Conservation (phyloP, 2,113 vertebrate species). For the Rhineura floridana region DNA sequence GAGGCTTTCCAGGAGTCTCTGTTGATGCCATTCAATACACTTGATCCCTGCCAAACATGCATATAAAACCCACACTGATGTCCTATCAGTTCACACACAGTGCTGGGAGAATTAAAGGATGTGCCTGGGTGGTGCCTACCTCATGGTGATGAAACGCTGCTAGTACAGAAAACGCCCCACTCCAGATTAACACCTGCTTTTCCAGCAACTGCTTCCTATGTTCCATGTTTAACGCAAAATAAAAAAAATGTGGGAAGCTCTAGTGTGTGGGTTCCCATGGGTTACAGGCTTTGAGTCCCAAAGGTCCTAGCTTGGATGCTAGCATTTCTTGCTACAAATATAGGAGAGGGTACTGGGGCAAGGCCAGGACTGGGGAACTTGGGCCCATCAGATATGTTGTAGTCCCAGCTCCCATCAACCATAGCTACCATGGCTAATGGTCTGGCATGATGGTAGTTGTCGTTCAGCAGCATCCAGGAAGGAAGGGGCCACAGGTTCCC, state of each 20-base stretch:
- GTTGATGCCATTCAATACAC: background rate
- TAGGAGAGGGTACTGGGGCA: background rate
- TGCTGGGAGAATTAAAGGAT: background rate
- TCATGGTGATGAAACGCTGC: background rate
- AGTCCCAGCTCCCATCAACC: no score
- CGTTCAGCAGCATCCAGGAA: no score
- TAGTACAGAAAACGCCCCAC: background rate
- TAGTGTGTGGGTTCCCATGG: no score
- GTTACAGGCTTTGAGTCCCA: background rate
- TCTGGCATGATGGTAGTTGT: no score
- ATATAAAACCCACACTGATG: background rate
- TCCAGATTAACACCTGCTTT: background rate
- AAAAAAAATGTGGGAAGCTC: background rate
- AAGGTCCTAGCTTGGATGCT: background rate
- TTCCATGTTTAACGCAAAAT: background rate
- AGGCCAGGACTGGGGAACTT: background rate
- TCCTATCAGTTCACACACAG: background rate
- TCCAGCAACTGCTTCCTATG: background rate
- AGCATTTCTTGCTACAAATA: background rate
- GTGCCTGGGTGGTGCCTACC: background rate
- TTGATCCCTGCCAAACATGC: background rate
- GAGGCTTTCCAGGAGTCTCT: background rate
- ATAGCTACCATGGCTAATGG: no score
- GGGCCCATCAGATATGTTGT: no score
- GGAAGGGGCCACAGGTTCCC: no score